Evolutionary conservation across 2,797 vertebrate species (phyloP).

Genomic region (Dermochelys coriacea): DNA sequence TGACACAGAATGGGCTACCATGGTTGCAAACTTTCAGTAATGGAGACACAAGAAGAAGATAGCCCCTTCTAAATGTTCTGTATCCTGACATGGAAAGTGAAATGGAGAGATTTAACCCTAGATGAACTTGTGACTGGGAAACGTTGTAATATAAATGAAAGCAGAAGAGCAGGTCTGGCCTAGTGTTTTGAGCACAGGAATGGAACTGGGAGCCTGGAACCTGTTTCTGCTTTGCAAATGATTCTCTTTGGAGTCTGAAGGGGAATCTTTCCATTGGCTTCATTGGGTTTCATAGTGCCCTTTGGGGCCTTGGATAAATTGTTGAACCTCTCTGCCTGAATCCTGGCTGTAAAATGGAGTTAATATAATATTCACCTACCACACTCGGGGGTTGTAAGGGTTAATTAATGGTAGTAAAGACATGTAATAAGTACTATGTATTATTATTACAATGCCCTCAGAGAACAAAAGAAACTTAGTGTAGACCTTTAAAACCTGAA

Average conservation of each 20-base stretch:
- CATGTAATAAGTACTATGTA: neutral
- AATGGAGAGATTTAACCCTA: neutral
- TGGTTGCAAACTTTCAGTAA: neutral
- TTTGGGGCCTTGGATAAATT: conserved; percentile 1
- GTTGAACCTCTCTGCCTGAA: neutral
- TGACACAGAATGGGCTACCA: neutral
- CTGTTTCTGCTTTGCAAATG: conserved; percentile 64
- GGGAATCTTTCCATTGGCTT: conserved; percentile 61
- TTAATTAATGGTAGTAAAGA: neutral
- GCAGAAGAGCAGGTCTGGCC: conserved; percentile 8
- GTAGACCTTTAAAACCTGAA: neutral
- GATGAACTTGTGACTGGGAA: conserved; percentile 45
- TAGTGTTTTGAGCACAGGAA: neutral
- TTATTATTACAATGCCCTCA: neutral
- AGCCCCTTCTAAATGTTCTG: conserved; percentile 46
- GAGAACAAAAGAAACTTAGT: neutral
- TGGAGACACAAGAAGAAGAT: neutral
- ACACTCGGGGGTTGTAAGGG: neutral
- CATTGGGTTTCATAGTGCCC: conserved; percentile 54
- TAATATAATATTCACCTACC: neutral
- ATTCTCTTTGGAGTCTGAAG: conserved; percentile 53
- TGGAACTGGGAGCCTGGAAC: conserved; percentile 30
- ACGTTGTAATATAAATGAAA: conserved; percentile 66
- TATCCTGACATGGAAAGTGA: conserved; percentile 68
- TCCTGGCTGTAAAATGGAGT: rapidly evolving